These are phyloP conservation scores for Sinocyclocheilus rhinocerous DNA, from an alignment of 2,113 vertebrate species.

Conservation along the genomic window DNA sequence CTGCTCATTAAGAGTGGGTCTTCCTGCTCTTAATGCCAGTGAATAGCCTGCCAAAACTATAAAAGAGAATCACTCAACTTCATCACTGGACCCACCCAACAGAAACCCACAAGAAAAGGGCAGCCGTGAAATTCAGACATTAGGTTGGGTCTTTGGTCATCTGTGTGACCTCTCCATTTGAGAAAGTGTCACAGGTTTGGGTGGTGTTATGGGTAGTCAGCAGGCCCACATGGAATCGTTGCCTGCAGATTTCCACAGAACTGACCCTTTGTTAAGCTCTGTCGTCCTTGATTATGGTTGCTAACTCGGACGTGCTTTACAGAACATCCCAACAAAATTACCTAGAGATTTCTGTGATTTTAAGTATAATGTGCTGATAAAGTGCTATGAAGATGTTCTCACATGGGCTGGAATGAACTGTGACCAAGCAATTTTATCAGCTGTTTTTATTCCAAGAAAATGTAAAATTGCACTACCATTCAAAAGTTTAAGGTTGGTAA, in stretches of 20 bases:
- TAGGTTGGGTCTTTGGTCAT: slow-evolving; percentile 12
- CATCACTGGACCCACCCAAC: slow-evolving; percentile 12
- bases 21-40: slow-evolving; percentile 21
- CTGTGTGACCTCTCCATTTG: slow-evolving; percentile 43
- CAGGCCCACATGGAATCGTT: neutral
- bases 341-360: no score
- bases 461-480: neutral
- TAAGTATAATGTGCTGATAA: neutral
- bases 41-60: slow-evolving; percentile 20
- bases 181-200: neutral
- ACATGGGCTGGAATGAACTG: neutral
- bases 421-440: neutral
- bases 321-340: no score
- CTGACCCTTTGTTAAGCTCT: neutral
- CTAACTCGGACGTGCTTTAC: neutral
- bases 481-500: no score
- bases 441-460: neutral
- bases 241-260: neutral
- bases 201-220: slow-evolving; percentile 12
- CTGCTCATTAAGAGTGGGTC: slow-evolving; percentile 68
- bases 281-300: neutral
- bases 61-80: slow-evolving; percentile 8
- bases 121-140: slow-evolving; percentile 3
- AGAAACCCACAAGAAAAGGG: neutral
- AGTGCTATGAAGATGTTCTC: neutral